A percentile compares a stretch with the other conserved stretches of the same genome.
These are phyloP conservation scores for Catostylus mosaicus DNA, from an alignment of 30 jellyfish, hydroid and myxozoan species.

Conservation along the genomic window DNA sequence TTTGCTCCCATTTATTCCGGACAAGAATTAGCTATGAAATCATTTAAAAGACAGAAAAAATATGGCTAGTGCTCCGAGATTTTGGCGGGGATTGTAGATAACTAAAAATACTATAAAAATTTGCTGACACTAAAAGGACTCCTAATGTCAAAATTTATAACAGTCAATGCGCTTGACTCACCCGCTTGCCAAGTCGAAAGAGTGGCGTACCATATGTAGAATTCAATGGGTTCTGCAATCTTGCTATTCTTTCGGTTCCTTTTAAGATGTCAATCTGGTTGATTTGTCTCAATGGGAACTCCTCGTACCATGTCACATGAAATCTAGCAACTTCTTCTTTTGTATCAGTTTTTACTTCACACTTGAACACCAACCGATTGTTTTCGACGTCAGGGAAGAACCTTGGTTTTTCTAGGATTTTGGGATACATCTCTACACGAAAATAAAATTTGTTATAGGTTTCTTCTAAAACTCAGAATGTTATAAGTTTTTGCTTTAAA, in stretches of 20 bases:
- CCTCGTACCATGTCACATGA: conserved; percentile 61
- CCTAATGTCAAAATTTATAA: too few relatives aligned
- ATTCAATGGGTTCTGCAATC: conserved; percentile 18
- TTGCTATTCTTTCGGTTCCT: conserved; percentile 57
- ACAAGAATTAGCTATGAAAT: too few relatives aligned
- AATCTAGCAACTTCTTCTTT: conserved; percentile 6
- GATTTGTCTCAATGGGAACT: conserved; percentile 44
- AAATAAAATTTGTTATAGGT: too few relatives aligned
- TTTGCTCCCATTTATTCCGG: too few relatives aligned
- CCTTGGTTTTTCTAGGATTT: conserved; percentile 6
- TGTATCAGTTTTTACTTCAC: conserved; percentile 17
- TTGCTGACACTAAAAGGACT: too few relatives aligned
- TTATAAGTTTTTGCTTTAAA: too few relatives aligned
- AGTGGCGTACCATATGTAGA: conserved; percentile 2
- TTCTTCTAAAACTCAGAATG: too few relatives aligned
- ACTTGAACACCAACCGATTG: conserved; percentile 26
- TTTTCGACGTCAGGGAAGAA: conserved; percentile 3
- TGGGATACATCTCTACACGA: conserved; percentile 23
- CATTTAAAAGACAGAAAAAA: too few relatives aligned
- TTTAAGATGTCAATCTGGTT: background rate
- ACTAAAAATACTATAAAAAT: too few relatives aligned
- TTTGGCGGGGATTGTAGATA: too few relatives aligned
- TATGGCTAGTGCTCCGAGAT: too few relatives aligned
- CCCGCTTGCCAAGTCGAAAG: conserved; percentile 53
- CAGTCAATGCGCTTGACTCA: too few relatives aligned